Evolutionary conservation across 2,797 vertebrate genomes (phyloP), one percentile per base, ranked within the genome.

Genomic region (Anomalospiza imberbis): DNA sequence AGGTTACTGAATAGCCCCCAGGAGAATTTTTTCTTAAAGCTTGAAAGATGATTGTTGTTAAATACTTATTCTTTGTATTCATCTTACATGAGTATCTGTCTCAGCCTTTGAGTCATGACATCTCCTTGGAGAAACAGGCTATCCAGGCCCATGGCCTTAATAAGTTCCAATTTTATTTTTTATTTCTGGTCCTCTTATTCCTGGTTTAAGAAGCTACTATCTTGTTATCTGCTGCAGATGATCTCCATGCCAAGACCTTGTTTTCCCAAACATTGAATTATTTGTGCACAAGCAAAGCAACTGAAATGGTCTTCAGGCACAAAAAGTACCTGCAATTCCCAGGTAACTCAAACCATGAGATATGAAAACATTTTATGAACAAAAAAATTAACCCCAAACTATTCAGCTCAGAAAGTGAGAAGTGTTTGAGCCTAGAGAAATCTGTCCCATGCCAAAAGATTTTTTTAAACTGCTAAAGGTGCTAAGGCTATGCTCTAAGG

Each of bases 231-330:
- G 2, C 10, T 78, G n/a, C 42, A 71, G 73, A 67, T 74, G 16
- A 72, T 88, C 54, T 83, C 42, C 21, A 85, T 68, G 42, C 21
- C 50, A 83, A 72, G 42, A 48, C 70, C 89, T 79, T 77, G 6
- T 60, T 91, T 85, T 60, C 20, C 11, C 28, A 77, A 83, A 89
- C 47, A 44, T 4, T 80, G 79, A 91, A 85, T 89, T 91, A 91
- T 80, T 91, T 85, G 45, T 92, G 61, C 68, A 67, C 45, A 92
- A 91, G 19, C 24, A 92, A 71, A 92, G 38, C 1, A 2, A 75
- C 73, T 85, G 54, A 89, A 92, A 88, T 50, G 66, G n/a, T 95
- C 72, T 88, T 91, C 81, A 80, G 75, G 82, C 72, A 71, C 17
- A 38, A 94, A 93, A 88, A 93, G 12, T 76, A 40, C 24, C 89